These are phyloP conservation scores for Theonella swinhoei DNA, from an alignment of 37 sponge, comb jelly and placozoan species.

Conservation along the genomic window DNA sequence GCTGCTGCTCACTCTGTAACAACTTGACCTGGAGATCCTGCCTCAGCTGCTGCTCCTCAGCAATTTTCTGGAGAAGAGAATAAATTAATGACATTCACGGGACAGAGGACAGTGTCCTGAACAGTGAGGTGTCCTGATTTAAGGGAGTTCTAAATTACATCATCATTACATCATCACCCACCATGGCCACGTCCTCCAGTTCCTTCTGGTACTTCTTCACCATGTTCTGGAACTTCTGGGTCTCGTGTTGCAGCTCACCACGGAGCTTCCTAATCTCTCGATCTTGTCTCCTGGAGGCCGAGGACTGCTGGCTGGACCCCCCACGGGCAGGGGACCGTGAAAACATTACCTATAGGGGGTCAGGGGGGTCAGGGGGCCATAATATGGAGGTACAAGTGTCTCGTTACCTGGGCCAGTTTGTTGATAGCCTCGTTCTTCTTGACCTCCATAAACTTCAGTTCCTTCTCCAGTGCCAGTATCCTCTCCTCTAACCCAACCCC, in stretches of 20 bases:
- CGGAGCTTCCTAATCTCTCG: constrained; percentile 67
- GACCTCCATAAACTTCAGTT: background rate
- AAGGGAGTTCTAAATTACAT: no score
- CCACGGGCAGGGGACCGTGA: constrained; percentile 1
- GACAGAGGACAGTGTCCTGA: no score
- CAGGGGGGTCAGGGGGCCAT: background rate
- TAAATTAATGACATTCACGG: no score
- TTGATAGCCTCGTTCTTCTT: constrained; percentile 74
- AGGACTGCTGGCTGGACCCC: background rate
- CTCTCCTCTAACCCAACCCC: constrained; percentile 20
- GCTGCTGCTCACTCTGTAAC: constrained; percentile 63
- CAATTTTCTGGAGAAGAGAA: constrained; percentile 46
- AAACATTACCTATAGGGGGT: constrained; percentile 18
- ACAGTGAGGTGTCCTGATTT: no score
- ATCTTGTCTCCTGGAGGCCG: constrained; percentile 51
- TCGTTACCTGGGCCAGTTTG: constrained; percentile 68
- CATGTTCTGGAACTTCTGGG: constrained; percentile 35
- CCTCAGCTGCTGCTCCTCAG: constrained; percentile 77
- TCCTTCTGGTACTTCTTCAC: constrained; percentile 67
- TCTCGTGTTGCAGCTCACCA: constrained; percentile 67
- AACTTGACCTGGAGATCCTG: constrained; percentile 77
- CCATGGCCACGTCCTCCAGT: constrained; percentile 51
- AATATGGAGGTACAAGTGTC: background rate
- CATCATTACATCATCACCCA: background rate
- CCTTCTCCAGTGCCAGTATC: constrained; percentile 27